phyloP scores from a whole-genome alignment of 2,888 invertebrate genomes.

The Tetropium fuscum region DNA sequence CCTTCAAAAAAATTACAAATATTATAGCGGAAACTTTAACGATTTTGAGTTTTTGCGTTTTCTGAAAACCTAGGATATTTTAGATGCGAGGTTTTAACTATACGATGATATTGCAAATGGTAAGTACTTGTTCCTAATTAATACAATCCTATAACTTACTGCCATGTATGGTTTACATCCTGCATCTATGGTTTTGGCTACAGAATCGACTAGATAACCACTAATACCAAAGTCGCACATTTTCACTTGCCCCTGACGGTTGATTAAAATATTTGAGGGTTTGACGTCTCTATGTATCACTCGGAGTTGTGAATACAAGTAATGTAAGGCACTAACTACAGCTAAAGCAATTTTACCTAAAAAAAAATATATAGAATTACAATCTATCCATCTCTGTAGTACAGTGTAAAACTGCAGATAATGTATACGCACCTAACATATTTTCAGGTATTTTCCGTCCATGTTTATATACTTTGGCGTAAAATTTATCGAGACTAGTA shows the following conservation, averaged over 20 bases:
- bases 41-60: no score
- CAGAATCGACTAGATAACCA: constrained; percentile 96
- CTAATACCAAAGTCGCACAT: constrained; percentile 99
- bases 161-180: constrained; percentile 99
- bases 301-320: constrained; percentile 88
- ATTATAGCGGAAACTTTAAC: no score
- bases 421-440: constrained; percentile 89
- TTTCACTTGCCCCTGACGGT: constrained; percentile 93
- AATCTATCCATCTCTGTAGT: no score
- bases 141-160: no score
- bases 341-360: constrained; percentile 88
- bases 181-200: constrained; percentile 97
- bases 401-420: no score
- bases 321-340: constrained; percentile 94
- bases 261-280: constrained; percentile 97
- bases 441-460: constrained; percentile 85
- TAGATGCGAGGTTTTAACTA: no score
- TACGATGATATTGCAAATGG: no score
- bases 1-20: no score
- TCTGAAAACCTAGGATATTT: no score
- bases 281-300: constrained; percentile 98
- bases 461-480: constrained; percentile 86
- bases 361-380: no score
- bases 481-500: constrained; percentile 97
- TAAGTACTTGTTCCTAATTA: no score